A percentile compares a stretch with the other conserved stretches of the same genome.
Evolutionary conservation across 2,797 vertebrate species (phyloP).

Genomic region (Cryptoprocta ferox): DNA sequence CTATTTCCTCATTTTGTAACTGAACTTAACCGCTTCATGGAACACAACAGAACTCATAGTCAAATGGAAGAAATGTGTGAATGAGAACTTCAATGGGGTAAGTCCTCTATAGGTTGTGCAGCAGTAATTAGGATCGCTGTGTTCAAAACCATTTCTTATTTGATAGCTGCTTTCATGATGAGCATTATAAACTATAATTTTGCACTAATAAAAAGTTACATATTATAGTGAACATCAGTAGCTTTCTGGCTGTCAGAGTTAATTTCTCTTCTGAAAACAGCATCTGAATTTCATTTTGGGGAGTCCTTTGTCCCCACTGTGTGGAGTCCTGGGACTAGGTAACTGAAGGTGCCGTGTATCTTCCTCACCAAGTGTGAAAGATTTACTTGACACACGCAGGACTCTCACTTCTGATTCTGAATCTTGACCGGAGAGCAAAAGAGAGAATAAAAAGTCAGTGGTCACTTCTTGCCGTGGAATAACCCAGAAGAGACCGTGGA

Average conservation of each 20-base stretch:
- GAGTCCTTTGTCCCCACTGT: neutral
- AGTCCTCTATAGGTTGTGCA: neutral
- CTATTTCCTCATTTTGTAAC: constrained; percentile 11
- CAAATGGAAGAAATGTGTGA: neutral
- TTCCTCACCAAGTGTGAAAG: neutral
- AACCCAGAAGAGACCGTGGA: neutral
- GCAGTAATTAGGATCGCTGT: neutral
- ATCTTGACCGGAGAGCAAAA: neutral
- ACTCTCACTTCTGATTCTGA: neutral
- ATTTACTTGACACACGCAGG: neutral
- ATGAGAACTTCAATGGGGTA: neutral
- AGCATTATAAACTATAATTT: constrained; percentile 1
- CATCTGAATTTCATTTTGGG: neutral
- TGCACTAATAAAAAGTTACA: neutral
- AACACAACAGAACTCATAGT: neutral
- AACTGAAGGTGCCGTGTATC: neutral
- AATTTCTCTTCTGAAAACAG: constrained; percentile 12
- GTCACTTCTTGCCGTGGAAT: neutral
- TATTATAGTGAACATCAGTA: neutral
- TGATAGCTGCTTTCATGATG: neutral
- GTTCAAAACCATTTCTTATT: neutral
- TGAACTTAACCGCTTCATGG: neutral
- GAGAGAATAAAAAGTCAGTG: neutral
- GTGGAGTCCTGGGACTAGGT: neutral
- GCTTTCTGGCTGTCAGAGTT: neutral